A percentile compares a stretch with the other conserved stretches of the same genome.
Evolutionary conservation across 2,797 vertebrate species (phyloP).

Genomic region (Sciurus vulgaris): DNA sequence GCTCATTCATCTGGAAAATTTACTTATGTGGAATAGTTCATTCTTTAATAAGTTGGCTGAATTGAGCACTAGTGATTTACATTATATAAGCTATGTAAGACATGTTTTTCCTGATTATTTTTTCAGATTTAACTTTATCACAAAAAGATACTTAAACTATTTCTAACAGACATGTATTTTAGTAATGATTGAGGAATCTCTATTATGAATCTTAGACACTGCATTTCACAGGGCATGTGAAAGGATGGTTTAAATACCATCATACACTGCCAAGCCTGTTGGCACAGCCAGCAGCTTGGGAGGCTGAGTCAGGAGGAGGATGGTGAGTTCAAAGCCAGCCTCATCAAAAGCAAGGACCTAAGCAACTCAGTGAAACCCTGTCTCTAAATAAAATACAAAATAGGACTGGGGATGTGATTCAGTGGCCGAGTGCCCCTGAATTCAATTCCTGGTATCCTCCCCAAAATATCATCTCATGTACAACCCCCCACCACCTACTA

Average conservation of each 20-base stretch:
- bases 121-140: conserved; percentile 47
- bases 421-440: too few species aligned
- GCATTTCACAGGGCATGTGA: neutral
- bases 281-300: too few species aligned
- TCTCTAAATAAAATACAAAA: too few species aligned
- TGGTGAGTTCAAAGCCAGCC: too few species aligned
- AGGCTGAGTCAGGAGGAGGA: too few species aligned
- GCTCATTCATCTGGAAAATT: conserved; percentile 15
- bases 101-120: neutral
- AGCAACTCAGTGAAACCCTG: too few species aligned
- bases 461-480: too few species aligned
- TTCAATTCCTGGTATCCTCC: too few species aligned
- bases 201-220: neutral
- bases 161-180: neutral
- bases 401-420: too few species aligned
- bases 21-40: neutral
- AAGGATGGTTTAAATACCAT: conserved; percentile 11
- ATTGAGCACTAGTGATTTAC: neutral
- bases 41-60: neutral
- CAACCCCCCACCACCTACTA: too few species aligned
- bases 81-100: neutral
- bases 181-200: neutral
- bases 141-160: neutral
- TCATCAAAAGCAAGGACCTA: too few species aligned
- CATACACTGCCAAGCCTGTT: neutral